Base-by-base conservation (phyloP, 2,888 invertebrate genomes). In the Incurvaria masculella region DNA sequence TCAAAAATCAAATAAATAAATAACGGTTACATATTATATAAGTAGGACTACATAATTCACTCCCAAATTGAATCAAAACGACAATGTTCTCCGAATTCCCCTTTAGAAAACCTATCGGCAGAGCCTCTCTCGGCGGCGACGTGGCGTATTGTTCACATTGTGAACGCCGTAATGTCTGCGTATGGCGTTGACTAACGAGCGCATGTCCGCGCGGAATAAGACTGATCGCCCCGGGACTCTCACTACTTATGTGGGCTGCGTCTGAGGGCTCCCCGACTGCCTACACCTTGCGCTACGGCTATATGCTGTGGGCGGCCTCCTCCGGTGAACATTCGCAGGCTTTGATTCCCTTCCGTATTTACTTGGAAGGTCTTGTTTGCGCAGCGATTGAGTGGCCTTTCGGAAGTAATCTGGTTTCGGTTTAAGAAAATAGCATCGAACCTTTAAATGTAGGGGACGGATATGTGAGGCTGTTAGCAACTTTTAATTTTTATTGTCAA, bases 201-300 rank as follows among this genome's bases (percentile, higher is more conserved):
- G 66, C 70, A 72, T 75, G 78, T 75, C 78, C 73, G 72, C 74
- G 72, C 68, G 76, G 76, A 78, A 76, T 72, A 76, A 78, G 76
- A 78, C 70, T 73, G 76, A 78, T 78, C 71, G 72, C 72, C 63
- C 59, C 61, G 62, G 65, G 64, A 69, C 69, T 70, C 65, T 70
- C 33, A 33, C 33, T 33, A 33, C 68, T 72, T 70, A 66, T 69
- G 70, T 66, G 68, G 69, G 66, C 65, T 64, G 61, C 45, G 38
- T 33, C 44, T 63, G 61, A 55, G 50, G 56, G 59, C 63, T 66
- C 69, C 16, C n/a, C 42, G n/a, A 14, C 42, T 42, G 14, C 17
- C 19, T 42, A 14, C 5, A 41, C 33, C 11, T 33, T 14, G 33
- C 14, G 14, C 14, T 14, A 33, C 33, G 14, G 33, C 33, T 33